Evolutionary conservation across 2,888 invertebrate species (phyloP).

Genomic region (Phortica magna): DNA sequence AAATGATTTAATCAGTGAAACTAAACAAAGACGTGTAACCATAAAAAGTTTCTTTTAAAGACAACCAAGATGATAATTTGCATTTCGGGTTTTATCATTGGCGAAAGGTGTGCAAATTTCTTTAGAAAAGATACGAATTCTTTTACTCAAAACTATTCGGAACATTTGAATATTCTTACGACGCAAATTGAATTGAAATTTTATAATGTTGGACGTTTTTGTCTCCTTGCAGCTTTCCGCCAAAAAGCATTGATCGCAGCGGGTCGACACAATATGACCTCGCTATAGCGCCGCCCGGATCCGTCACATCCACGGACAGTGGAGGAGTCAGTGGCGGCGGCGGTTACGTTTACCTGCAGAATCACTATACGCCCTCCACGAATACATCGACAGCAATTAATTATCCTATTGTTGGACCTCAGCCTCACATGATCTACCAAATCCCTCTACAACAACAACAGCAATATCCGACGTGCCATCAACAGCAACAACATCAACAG

Average conservation of each 20-base stretch:
- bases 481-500: constrained; percentile 68
- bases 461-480: constrained; percentile 76
- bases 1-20: constrained; percentile 11
- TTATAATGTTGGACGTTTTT: not conserved
- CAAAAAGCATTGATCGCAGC: constrained; percentile 77
- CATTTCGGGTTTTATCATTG: constrained; percentile 81
- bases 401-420: constrained; percentile 63
- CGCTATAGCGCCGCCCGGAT: constrained; percentile 63
- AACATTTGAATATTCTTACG: not conserved
- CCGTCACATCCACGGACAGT: constrained; percentile 63
- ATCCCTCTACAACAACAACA: constrained; percentile 66
- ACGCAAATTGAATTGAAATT: constrained; percentile 28
- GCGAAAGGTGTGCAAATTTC: constrained; percentile 78
- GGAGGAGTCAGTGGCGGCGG: constrained; percentile 54
- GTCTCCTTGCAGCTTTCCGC: constrained; percentile 75
- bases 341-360: constrained; percentile 77
- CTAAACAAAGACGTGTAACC: not conserved
- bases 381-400: constrained; percentile 64
- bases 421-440: constrained; percentile 73
- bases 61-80: constrained; percentile 80
- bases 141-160: not conserved
- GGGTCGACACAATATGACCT: constrained; percentile 76
- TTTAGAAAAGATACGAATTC: not conserved
- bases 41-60: constrained; percentile 23
- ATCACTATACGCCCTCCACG: constrained; percentile 74